These are phyloP conservation scores for Triplophysa bombifrons DNA, from an alignment of 2,797 vertebrate species.

Conservation along the genomic window DNA sequence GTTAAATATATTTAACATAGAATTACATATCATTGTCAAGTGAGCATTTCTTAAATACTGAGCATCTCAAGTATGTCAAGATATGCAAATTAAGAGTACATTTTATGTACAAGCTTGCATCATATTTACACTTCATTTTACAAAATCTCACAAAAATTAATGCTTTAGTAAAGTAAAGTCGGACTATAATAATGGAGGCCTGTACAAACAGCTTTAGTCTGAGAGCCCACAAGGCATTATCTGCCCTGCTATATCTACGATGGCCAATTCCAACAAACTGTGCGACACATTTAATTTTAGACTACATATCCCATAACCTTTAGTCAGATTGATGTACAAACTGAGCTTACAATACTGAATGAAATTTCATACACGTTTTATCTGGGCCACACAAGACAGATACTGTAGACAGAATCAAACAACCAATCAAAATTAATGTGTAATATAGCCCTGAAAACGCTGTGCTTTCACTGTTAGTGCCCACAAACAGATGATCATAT, in stretches of 20 bases:
- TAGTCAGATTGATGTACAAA: constrained; percentile 6
- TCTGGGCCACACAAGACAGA: background rate
- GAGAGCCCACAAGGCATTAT: constrained; percentile 38
- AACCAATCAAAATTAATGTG: constrained; percentile 1
- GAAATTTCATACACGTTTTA: background rate
- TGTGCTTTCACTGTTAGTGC: constrained; percentile 18
- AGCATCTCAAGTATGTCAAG: constrained; percentile 72
- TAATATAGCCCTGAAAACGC: constrained; percentile 33
- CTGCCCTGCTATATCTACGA: background rate
- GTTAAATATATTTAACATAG: constrained; percentile 69
- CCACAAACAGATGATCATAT: background rate
- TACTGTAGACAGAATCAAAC: background rate
- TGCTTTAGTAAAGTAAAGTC: constrained; percentile 55
- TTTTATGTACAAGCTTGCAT: constrained; percentile 74
- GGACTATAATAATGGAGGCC: constrained; percentile 46
- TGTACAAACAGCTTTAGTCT: constrained; percentile 50
- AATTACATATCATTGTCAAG: constrained; percentile 79
- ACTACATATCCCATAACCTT: background rate
- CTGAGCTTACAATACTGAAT: constrained; percentile 3
- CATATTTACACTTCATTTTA: constrained; percentile 75
- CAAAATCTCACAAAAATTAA: constrained; percentile 62
- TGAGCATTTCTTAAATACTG: constrained; percentile 61
- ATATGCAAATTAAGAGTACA: constrained; percentile 73
- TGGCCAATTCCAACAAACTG: background rate
- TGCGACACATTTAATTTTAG: background rate